Percentiles rank a stretch among this genome's conserved stretches.
Conservation (phyloP, 2,797 vertebrate species). For the Silurus lanzhouensis region DNA sequence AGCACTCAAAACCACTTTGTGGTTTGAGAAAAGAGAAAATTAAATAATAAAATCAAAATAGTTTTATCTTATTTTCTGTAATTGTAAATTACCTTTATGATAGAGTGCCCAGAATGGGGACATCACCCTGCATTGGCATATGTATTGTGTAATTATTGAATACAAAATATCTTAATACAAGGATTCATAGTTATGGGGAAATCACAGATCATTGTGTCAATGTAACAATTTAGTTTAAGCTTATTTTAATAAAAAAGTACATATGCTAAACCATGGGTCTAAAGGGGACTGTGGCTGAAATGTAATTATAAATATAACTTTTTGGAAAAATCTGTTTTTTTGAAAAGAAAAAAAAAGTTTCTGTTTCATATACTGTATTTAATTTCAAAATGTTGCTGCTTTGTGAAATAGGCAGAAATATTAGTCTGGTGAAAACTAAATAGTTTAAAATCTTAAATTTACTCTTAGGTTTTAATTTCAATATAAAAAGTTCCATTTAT, state of each 20-base stretch:
- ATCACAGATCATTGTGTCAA: neutral
- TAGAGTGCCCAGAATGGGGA: conserved; percentile 66
- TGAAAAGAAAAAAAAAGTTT: too few species aligned
- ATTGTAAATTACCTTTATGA: conserved; percentile 93
- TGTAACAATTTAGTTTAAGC: neutral
- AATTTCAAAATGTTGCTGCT: neutral
- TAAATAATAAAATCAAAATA: conserved; percentile 99
- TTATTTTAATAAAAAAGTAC: neutral
- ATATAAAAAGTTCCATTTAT: neutral
- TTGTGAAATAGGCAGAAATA: neutral
- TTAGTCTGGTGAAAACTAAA: neutral
- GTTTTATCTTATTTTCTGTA: conserved; percentile 97
- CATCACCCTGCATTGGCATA: neutral
- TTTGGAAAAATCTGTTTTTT: neutral
- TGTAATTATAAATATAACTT: neutral
- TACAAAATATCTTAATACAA: neutral
- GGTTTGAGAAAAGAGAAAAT: conserved; percentile 95
- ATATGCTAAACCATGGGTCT: neutral
- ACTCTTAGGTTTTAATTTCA: neutral
- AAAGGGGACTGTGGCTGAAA: neutral
- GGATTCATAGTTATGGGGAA: neutral
- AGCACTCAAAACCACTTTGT: conserved; percentile 97
- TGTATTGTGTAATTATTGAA: neutral
- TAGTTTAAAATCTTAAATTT: neutral
- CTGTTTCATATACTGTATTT: too few species aligned